Conservation (phyloP, 2,888 invertebrate genomes). For the Cerastis rubricosa region DNA sequence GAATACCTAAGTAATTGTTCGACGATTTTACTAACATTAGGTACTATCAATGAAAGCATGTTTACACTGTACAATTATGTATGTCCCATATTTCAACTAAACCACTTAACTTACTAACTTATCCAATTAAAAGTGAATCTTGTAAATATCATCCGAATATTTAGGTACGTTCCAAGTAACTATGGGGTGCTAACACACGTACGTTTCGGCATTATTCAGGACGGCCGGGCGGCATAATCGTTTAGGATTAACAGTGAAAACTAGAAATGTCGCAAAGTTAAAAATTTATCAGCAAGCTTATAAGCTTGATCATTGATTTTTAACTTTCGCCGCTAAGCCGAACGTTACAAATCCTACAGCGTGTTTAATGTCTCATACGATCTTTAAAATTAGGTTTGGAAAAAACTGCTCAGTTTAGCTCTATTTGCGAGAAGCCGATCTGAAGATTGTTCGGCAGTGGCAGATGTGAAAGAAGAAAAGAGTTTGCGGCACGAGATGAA, state of each 20-base stretch:
- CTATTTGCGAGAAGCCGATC: background rate
- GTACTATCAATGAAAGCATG: background rate
- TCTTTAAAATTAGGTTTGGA: background rate
- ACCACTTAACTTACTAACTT: slow-evolving; percentile 36
- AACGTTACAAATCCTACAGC: background rate
- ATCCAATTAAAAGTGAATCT: slow-evolving; percentile 48
- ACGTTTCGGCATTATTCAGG: background rate
- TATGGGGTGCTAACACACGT: background rate
- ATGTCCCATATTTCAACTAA: slow-evolving; percentile 35
- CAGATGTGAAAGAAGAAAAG: background rate
- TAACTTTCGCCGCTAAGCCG: background rate
- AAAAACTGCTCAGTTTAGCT: background rate
- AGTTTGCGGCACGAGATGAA: background rate
- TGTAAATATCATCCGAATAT: slow-evolving; percentile 30
- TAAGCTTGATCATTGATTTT: too few species aligned
- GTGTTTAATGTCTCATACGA: background rate
- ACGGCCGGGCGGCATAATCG: background rate
- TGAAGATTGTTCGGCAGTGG: too few species aligned
- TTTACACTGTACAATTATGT: background rate
- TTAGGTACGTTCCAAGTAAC: slow-evolving; percentile 9
- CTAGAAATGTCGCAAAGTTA: too few species aligned
- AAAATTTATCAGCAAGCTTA: too few species aligned
- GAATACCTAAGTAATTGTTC: background rate
- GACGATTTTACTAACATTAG: background rate
- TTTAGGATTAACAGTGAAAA: too few species aligned